Percentiles rank a stretch among this genome's conserved stretches.
phyloP scores from a whole-genome alignment of 1,140 invertebrate species.

The Oryzaephilus surinamensis region DNA sequence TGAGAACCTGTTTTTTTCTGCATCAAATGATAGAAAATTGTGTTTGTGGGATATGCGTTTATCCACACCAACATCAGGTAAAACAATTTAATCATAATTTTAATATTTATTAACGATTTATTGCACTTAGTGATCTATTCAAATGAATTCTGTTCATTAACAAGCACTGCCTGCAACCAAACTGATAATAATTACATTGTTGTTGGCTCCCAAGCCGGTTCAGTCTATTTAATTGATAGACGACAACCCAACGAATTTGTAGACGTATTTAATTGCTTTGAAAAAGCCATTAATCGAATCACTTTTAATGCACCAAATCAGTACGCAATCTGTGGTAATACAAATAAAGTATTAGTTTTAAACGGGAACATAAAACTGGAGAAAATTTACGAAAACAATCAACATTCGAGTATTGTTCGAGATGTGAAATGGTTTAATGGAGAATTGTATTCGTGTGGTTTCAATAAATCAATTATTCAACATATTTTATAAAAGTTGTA shows the following conservation, averaged over 20 bases:
- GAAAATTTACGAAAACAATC: constrained; percentile 17
- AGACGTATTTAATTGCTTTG: constrained; percentile 14
- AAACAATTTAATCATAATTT: not conserved
- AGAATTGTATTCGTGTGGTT: constrained; percentile 27
- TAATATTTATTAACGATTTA: constrained; percentile 9
- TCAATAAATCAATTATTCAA: constrained; percentile 19
- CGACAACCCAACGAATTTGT: constrained; percentile 26
- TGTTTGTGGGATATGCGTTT: constrained; percentile 25
- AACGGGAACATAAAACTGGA: constrained; percentile 13
- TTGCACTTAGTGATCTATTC: constrained; percentile 27
- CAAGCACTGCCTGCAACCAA: constrained; percentile 23
- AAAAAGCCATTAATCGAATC: constrained; percentile 17
- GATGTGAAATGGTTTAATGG: constrained; percentile 23
- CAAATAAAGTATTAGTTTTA: constrained; percentile 20
- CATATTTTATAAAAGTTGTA: constrained; percentile 9
- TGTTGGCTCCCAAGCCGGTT: constrained; percentile 23
- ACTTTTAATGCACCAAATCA: constrained; percentile 15
- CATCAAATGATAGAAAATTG: constrained; percentile 20
- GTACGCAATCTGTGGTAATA: constrained; percentile 25
- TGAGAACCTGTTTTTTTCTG: constrained; percentile 20
- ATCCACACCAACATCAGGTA: constrained; percentile 18
- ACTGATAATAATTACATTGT: constrained; percentile 16
- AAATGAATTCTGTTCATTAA: constrained; percentile 28
- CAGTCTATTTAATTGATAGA: constrained; percentile 26
- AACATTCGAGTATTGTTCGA: constrained; percentile 20